Evolutionary conservation across 1,140 invertebrate species (phyloP), one percentile per base, ranked within the genome.

Genomic region (Lepidotrigona ventralis): DNA sequence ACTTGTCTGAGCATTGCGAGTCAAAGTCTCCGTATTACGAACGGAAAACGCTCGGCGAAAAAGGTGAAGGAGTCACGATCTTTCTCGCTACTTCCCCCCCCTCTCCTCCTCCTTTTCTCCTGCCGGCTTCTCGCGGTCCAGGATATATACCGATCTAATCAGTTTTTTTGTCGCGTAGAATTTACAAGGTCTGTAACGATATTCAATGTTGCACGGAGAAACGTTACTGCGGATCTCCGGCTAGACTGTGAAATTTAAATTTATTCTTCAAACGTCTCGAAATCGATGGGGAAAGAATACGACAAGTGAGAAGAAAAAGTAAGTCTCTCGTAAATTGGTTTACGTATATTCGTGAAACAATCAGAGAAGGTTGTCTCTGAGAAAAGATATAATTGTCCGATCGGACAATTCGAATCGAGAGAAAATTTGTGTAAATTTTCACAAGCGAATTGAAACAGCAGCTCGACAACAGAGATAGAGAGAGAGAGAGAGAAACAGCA

Each of bases 331-430:
- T 46, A 46, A 46, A 46, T 46, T 46, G 39, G 39, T 33, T 33
- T 33, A 33, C 39, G 39, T 46, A 46, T 46, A 46, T 46, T 46
- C 39, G 39, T 46, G 29, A 54, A 70, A 66, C 58, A 60, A 66
- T 64, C 56, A 26, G 54, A 77, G 74, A 77, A 77, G 80, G 80
- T 54, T 77, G 70, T 82, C 80, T 82, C 51, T 3, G 33, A 46
- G 39, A 46, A 46, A 46, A 46, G 6, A 46, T 8, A 8, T n/a
- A n/a, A n/a, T n/a, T n/a, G n/a, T 3, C 33, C 5, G 33, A 3
- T 39, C 33, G 2, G 2, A 39, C 2, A 39, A 39, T 46, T 6
- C 39, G 39, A 46, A 46, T 46, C 39, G 39, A 46, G 8, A 8
- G 39, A 46, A 46, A 46, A 39, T 2, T 33, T 2, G 33, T 6